phyloP scores from a whole-genome alignment of 2,797 vertebrate genomes.

The Lycodopsis pacificus region DNA sequence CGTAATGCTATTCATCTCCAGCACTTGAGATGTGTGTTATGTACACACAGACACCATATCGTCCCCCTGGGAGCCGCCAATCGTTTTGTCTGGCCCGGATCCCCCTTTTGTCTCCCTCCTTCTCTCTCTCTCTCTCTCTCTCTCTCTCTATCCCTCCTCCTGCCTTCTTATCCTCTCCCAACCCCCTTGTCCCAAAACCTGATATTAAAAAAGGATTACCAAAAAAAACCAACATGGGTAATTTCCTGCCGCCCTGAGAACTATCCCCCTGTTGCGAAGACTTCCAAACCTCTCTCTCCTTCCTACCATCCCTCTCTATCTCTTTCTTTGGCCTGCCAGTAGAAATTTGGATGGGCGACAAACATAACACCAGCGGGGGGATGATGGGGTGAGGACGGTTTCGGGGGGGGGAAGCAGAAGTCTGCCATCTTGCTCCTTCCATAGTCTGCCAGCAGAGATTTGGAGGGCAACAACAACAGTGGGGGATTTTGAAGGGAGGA shows the following conservation, averaged over 20 bases:
- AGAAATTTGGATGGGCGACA: slow-evolving; percentile 61
- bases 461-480: slow-evolving; percentile 62
- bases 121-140: slow-evolving; percentile 24
- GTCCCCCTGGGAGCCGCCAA: slow-evolving; percentile 58
- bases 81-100: slow-evolving; percentile 70
- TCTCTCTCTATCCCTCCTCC: slow-evolving; percentile 20
- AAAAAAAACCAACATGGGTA: slow-evolving; percentile 69
- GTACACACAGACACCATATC: slow-evolving; percentile 64
- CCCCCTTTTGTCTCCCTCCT: slow-evolving; percentile 65
- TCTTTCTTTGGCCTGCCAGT: slow-evolving; percentile 20
- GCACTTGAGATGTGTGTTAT: slow-evolving; percentile 68
- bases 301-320: slow-evolving; percentile 20
- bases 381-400: slow-evolving; percentile 40
- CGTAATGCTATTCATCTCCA: slow-evolving; percentile 64
- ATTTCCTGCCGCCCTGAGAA: slow-evolving; percentile 76
- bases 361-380: slow-evolving; percentile 38
- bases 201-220: slow-evolving; percentile 85
- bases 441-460: slow-evolving; percentile 56
- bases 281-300: slow-evolving; percentile 43
- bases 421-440: slow-evolving; percentile 45
- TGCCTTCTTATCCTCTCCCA: slow-evolving; percentile 39
- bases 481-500: slow-evolving; percentile 32
- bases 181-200: slow-evolving; percentile 62
- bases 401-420: slow-evolving; percentile 20
- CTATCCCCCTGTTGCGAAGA: slow-evolving; percentile 49